Base-by-base conservation (phyloP, 2,888 invertebrate species). In the Drosophila nr. fundita region DNA sequence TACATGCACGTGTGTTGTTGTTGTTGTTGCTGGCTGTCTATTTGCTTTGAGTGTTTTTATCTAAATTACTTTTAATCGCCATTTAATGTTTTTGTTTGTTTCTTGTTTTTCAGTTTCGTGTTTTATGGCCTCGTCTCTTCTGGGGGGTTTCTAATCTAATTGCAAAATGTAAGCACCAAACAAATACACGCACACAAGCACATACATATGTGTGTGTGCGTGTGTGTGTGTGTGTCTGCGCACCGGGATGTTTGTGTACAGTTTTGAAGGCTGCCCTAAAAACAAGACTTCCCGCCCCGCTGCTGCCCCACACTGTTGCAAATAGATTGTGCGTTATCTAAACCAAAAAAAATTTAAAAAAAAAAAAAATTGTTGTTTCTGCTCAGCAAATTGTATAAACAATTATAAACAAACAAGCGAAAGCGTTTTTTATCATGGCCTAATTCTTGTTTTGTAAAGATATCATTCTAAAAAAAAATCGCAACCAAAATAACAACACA, bases 31-130 rank as follows among this genome's bases (percentile, higher is more conserved):
- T 76, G 68, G 65, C 62, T 68, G 54, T 58, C 58, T 87, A 63
- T 87, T 74, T 72, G 71, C 78, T 85, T 83, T 83, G 66, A 66
- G 64, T 68, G 71, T 90, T 90, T 90, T 90, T 87, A 87, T 87
- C 87, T 90, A 89, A 87, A 87, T 87, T 87, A 89, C 89, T 87
- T 87, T 87, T 90, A 90, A 87, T 90, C 90, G 79, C 85, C 87
- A 90, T 89, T 87, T 90, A 90, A 90, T 87, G 87, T 89, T 87
- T 89, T 90, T 90, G 89, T 87, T 90, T 45, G 45, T 87, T 89
- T 82, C 78, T 89, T 89, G 74, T 69, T 88, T 69, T 65, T 66
- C 80, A 68, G 77, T 84, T 73, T 77, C 78, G 59, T 77, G 75
- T 77, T 88, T 89, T 87, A 89, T 87, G 84, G 76, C 76, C 71